Percentiles rank a stretch among this genome's conserved stretches.
These are phyloP conservation scores for Arizona elegans DNA, from an alignment of 2,113 vertebrate genomes.

Conservation along the genomic window DNA sequence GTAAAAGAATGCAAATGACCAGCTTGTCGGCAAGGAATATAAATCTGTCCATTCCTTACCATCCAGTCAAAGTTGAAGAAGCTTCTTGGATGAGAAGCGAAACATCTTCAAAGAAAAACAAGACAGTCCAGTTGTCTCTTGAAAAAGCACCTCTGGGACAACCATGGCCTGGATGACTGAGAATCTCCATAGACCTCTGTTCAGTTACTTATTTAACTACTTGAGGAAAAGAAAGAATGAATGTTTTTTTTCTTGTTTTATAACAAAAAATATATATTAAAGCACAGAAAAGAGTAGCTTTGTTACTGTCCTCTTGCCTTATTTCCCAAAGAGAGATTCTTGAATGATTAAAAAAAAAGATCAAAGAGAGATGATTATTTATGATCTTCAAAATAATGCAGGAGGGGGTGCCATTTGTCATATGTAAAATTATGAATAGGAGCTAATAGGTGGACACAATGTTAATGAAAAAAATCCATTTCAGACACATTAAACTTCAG, in stretches of 20 bases:
- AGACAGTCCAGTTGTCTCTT: too few relatives aligned
- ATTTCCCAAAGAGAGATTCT: background rate
- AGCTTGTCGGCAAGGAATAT: too few relatives aligned
- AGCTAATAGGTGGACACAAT: background rate
- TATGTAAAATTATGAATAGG: background rate
- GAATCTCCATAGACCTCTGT: background rate
- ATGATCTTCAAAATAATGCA: background rate
- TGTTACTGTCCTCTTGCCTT: background rate
- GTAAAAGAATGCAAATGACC: too few relatives aligned
- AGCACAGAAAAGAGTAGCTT: background rate
- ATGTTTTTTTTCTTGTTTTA: background rate
- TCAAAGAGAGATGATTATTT: background rate
- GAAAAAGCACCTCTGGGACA: too few relatives aligned
- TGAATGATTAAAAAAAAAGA: background rate
- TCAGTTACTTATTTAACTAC: background rate
- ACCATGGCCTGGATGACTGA: too few relatives aligned
- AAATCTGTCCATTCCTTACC: too few relatives aligned
- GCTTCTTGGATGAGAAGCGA: too few relatives aligned
- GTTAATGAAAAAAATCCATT: background rate
- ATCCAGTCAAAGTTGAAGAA: too few relatives aligned
- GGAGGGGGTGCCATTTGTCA: background rate
- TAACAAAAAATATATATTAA: background rate
- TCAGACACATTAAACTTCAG: background rate
- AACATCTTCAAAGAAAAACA: too few relatives aligned
- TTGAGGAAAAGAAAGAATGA: background rate